These are phyloP conservation scores for Brevimyrus niger DNA, from an alignment of 2,113 vertebrate species.

Conservation along the genomic window DNA sequence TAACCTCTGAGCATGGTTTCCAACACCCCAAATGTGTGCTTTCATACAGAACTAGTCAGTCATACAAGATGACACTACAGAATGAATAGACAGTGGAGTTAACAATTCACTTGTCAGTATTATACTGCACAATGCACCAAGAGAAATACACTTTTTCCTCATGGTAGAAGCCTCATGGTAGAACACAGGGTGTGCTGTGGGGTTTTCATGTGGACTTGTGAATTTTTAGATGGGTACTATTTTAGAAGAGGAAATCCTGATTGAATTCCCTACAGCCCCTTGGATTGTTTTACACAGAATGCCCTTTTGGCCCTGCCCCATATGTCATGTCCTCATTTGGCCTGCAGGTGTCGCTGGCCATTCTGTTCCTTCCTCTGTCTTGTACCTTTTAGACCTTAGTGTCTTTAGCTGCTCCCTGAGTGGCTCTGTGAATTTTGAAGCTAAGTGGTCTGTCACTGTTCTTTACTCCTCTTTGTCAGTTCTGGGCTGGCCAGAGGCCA, in stretches of 20 bases:
- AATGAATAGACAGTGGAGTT: background rate
- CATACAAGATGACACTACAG: background rate
- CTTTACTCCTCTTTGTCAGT: background rate
- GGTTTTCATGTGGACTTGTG: background rate
- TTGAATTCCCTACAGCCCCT: background rate
- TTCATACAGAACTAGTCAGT: background rate
- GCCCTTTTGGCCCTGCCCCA: background rate
- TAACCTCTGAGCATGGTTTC: background rate
- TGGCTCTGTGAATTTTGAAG: background rate
- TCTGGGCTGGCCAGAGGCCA: background rate
- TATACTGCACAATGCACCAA: background rate
- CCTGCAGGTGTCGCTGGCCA: background rate
- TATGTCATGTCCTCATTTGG: background rate
- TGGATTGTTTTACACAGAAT: background rate
- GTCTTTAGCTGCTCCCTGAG: background rate
- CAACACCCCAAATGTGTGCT: background rate
- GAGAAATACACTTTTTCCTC: background rate
- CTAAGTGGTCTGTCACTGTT: background rate
- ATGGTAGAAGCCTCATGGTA: no score
- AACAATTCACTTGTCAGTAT: background rate
- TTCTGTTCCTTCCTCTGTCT: background rate
- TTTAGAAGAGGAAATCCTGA: background rate
- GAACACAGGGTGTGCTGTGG: background rate
- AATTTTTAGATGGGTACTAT: background rate
- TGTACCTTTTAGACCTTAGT: background rate